Evolutionary conservation across 2,888 invertebrate species (phyloP).

Genomic region (Drosophila ezoana): DNA sequence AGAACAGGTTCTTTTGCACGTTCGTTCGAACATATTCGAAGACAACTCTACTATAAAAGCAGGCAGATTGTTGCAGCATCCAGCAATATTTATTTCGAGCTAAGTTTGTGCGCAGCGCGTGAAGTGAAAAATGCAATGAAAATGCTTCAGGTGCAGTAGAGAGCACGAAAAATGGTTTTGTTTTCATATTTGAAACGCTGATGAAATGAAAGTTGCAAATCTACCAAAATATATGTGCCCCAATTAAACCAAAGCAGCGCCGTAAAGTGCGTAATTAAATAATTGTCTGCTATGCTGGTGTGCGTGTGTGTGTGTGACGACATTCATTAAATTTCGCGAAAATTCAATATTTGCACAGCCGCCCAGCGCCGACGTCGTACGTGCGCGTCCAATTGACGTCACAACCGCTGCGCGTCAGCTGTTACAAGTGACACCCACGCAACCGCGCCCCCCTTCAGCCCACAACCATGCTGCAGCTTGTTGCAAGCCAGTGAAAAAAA

Average conservation of each 20-base stretch:
- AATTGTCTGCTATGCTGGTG: slow-evolving; percentile 17
- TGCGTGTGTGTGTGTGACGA: slow-evolving; percentile 11
- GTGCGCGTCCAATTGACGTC: slow-evolving; percentile 61
- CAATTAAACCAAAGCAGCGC: slow-evolving; percentile 31
- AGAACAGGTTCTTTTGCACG: slow-evolving; percentile 13
- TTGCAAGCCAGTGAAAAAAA: slow-evolving; percentile 23
- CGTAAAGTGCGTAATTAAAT: slow-evolving; percentile 43
- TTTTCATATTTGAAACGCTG: slow-evolving; percentile 12
- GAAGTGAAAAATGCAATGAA: slow-evolving; percentile 20
- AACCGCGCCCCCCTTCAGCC: no score
- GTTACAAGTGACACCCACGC: slow-evolving; percentile 24
- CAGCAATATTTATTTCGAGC: slow-evolving; percentile 23
- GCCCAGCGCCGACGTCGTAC: slow-evolving; percentile 11
- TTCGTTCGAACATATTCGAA: slow-evolving; percentile 8
- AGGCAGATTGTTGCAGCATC: slow-evolving; percentile 21
- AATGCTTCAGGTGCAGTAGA: slow-evolving; percentile 15
- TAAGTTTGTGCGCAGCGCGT: slow-evolving; percentile 10
- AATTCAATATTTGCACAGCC: slow-evolving; percentile 58
- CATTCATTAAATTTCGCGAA: slow-evolving; percentile 46
- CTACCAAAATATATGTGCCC: slow-evolving; percentile 45
- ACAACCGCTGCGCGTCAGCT: slow-evolving; percentile 53
- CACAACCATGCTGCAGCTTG: slow-evolving; percentile 28
- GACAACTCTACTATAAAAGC: slow-evolving; percentile 23
- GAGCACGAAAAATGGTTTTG: slow-evolving; percentile 7
- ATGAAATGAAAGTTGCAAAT: slow-evolving; percentile 39